Conservation (phyloP, 2,797 vertebrate genomes). For the Crotalus adamanteus region DNA sequence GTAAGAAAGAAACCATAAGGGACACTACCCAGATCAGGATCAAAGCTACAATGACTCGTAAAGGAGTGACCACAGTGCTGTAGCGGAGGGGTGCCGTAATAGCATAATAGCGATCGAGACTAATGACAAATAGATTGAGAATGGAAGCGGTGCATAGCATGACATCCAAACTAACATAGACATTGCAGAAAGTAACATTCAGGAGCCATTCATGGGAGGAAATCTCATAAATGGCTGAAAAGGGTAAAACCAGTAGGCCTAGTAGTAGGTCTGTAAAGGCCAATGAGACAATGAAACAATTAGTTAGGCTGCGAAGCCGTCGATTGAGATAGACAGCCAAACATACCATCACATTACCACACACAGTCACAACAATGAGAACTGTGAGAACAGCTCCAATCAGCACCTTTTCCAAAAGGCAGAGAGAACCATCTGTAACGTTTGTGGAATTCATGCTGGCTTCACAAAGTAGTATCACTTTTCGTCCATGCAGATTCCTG, state of each 20-base stretch:
- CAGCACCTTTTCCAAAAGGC: constrained; percentile 50
- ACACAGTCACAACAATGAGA: constrained; percentile 82
- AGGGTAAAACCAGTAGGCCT: constrained; percentile 87
- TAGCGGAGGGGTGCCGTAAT: constrained; percentile 87
- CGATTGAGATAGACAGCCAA: constrained; percentile 86
- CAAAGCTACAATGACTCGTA: constrained; percentile 76
- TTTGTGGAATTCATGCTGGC: constrained; percentile 58
- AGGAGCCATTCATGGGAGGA: constrained; percentile 77
- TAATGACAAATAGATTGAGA: constrained; percentile 90
- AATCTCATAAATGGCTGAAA: constrained; percentile 85
- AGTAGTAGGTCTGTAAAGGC: constrained; percentile 90
- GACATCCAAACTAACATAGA: constrained; percentile 88
- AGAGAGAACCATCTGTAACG: constrained; percentile 20
- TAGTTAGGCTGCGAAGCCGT: constrained; percentile 81
- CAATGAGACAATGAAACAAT: constrained; percentile 90
- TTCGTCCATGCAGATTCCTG: neutral
- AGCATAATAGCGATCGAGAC: constrained; percentile 88
- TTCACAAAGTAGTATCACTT: constrained; percentile 4
- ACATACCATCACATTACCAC: constrained; percentile 89
- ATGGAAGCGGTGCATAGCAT: constrained; percentile 92
- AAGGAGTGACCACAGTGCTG: constrained; percentile 76
- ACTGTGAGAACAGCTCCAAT: constrained; percentile 71
- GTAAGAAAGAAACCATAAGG: constrained; percentile 83
- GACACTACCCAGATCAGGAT: constrained; percentile 84
- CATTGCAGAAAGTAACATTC: constrained; percentile 80